A percentile compares a stretch with the other conserved stretches of the same genome.
Conservation (phyloP, 2,888 invertebrate species). For the Xestia ashworthii region DNA sequence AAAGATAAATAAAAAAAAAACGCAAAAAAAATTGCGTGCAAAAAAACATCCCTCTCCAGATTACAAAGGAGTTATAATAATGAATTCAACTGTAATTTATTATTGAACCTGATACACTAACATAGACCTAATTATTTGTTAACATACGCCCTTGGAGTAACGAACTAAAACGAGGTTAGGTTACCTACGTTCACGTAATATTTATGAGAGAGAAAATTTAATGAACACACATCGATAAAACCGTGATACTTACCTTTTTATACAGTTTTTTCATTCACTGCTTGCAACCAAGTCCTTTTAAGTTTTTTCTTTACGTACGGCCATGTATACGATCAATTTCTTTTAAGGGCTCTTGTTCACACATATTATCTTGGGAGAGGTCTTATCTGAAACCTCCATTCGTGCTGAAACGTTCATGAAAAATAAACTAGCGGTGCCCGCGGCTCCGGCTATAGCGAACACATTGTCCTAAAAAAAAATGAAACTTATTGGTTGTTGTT, state of each 20-base stretch:
- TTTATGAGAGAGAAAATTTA: constrained; percentile 48
- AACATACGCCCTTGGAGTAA: constrained; percentile 22
- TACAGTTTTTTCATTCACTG: not conserved
- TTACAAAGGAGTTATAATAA: not conserved
- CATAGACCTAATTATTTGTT: constrained; percentile 20
- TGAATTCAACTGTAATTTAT: constrained; percentile 5
- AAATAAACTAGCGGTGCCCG: not conserved
- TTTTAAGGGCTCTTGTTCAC: constrained; percentile 46
- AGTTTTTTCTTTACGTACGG: constrained; percentile 7
- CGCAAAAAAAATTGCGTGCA: not conserved
- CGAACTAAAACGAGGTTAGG: constrained; percentile 5
- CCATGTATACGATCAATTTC: constrained; percentile 34
- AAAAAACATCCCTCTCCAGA: not conserved
- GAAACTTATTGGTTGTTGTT: not conserved
- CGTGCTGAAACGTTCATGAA: constrained; percentile 31
- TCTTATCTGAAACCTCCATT: constrained; percentile 35
- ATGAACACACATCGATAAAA: constrained; percentile 39
- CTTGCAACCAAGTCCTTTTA: constrained; percentile 18
- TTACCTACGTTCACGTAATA: constrained; percentile 27
- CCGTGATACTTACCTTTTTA: constrained; percentile 1
- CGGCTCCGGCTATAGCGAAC: too few relatives aligned
- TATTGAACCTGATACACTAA: constrained; percentile 19
- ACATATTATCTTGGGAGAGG: constrained; percentile 40
- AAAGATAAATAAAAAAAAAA: not conserved
- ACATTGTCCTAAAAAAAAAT: not conserved